Base-by-base conservation (phyloP, 2,888 invertebrate genomes). In the Oxycera nigricornis region DNA sequence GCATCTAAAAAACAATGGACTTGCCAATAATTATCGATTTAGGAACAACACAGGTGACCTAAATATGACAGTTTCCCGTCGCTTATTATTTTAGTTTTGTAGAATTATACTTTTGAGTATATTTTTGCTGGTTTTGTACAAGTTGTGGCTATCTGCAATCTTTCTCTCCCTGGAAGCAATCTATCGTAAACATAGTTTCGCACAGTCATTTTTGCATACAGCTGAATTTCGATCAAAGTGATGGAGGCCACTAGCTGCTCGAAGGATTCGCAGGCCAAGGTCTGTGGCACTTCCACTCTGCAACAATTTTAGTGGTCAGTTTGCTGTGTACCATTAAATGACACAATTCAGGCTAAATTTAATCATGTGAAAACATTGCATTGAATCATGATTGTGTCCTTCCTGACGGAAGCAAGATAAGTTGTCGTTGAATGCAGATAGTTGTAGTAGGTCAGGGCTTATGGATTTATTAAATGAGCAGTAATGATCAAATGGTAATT, bases 11-110 rank as follows among this genome's bases (percentile, higher is more conserved):
- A 80, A 80, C 76, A 85, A 83, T 78, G 82, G 81, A 78, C 80
- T 83, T 78, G 84, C 83, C 80, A 85, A 84, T 80, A 85, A 84
- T 81, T 85, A 85, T 80, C 84, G 85, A 79, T 85, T 82, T 82
- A 84, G 84, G 81, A 82, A 80, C 76, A 79, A 80, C 76, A 82
- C 85, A 77, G 77, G 73, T 73, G 65, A 50, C 24, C 46, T 24
- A 24, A 72, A 24, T 22, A 26, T 26, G 17, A 35, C 11, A 52
- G 9, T 50, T 30, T 50, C 17, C 26, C 22, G 30, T 68, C 30
- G 52, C 30, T 41, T 39, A 7, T 41, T 65, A 9, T 39, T 30
- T 61, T n/a, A n/a, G 31, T 28, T 65, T 65, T 65, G n/a, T n/a
- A n/a, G n/a, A n/a, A n/a, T n/a, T n/a, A n/a, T n/a, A n/a, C n/a